Base-by-base conservation (phyloP, 2,113 vertebrate genomes). In the Rhinopomastus cyanomelas region DNA sequence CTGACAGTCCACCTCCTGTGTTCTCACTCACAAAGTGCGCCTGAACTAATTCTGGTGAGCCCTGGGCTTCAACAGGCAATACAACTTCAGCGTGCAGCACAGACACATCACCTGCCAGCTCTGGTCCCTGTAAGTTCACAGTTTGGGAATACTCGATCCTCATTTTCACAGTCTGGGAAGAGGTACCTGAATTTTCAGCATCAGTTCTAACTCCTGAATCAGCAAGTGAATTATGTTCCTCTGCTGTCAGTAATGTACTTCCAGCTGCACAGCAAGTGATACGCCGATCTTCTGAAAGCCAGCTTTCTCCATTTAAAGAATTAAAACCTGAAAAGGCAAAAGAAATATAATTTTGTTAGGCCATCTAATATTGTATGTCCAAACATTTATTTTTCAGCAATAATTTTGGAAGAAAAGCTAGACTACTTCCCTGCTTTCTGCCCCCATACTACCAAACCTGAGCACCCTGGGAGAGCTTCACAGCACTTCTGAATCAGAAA, bases 261-360 rank as follows among this genome's bases (percentile, higher is more conserved):
- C 73, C 36, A 13, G 19, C 6, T 44, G 52, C 34, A 25, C 76
- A 61, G 53, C 39, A 81, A 4, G 20, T 17, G 34, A 29, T 18
- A 26, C 3, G 16, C 3, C 44, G 75, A 1, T 91, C 92, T 81
- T 90, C 95, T 23, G 91, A 69, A 46, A 17, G 27, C 55, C 92
- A 30, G 36, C 51, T 46, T 16, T 39, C 52, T 72, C 92, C 90
- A 27, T 75, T 91, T 51, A 69, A 93, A 46, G 72, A 42, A 90
- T 46, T 79, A 53, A 90, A 82, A 92, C 96, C 97, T 97, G 48
- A 51, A 89, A 21, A 37, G 34, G 56, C 15, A 5, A n/a, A 89
- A 91, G 69, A 92, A 59, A 12, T 57, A n/a, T 2, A 3, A 9
- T 32, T 78, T 88, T 86, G 29, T 39, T 74, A 56, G 18, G 42